phyloP scores from a whole-genome alignment of 2,113 vertebrate genomes.

The Takifugu flavidus region DNA sequence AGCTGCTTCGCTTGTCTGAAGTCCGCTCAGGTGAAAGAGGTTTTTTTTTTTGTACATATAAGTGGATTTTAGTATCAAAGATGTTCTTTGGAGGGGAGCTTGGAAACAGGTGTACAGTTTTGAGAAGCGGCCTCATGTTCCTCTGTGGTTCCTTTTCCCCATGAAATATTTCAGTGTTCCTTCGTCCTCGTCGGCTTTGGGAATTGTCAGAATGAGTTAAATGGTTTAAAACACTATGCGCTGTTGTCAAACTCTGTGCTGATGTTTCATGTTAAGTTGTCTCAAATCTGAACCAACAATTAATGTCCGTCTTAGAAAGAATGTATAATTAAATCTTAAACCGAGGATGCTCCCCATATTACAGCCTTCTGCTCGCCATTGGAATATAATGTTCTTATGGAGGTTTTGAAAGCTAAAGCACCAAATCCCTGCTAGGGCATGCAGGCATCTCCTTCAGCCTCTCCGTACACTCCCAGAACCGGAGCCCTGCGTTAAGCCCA shows the following conservation, averaged over 20 bases:
- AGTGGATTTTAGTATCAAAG: slow-evolving; percentile 47
- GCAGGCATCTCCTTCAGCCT: slow-evolving; percentile 55
- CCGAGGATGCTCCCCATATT: slow-evolving; percentile 35
- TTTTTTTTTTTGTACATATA: slow-evolving; percentile 51
- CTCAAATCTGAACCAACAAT: slow-evolving; percentile 45
- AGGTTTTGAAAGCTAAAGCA: slow-evolving; percentile 56
- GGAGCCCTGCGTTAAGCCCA: slow-evolving; percentile 51
- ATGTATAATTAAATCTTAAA: slow-evolving; percentile 55
- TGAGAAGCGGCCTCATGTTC: slow-evolving; percentile 36
- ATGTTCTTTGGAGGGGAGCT: slow-evolving; percentile 42
- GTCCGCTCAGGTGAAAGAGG: slow-evolving; percentile 33
- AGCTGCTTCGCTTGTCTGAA: slow-evolving; percentile 55
- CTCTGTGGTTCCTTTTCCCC: slow-evolving; percentile 34
- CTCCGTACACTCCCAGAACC: slow-evolving; percentile 42
- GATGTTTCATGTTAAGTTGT: slow-evolving; percentile 51
- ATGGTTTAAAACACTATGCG: slow-evolving; percentile 36
- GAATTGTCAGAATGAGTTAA: slow-evolving; percentile 28
- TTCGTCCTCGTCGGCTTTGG: slow-evolving; percentile 22
- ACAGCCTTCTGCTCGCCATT: slow-evolving; percentile 46
- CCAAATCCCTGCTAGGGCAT: slow-evolving; percentile 59
- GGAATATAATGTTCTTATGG: slow-evolving; percentile 54
- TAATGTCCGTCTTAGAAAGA: slow-evolving; percentile 60
- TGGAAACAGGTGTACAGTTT: slow-evolving; percentile 60
- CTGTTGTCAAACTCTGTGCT: slow-evolving; percentile 39
- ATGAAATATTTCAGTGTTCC: slow-evolving; percentile 46